Evolutionary conservation across 92 coral and sea anemone species (phyloP).

Genomic region (Epizoanthus ramosus): DNA sequence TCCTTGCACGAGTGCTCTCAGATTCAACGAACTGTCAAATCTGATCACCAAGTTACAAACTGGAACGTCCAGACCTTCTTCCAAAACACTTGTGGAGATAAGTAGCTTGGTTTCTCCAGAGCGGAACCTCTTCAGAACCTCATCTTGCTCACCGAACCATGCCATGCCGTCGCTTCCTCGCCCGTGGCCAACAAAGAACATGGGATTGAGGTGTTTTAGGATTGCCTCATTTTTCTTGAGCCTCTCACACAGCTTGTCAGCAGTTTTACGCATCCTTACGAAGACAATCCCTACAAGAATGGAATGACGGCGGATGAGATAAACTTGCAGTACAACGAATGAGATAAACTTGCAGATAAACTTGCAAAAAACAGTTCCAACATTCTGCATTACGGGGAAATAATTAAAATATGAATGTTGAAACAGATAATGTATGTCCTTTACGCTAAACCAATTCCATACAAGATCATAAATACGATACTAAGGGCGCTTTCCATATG

Average conservation of each 20-base stretch:
- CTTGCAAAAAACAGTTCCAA: background rate
- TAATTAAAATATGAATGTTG: too few species aligned
- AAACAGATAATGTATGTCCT: too few species aligned
- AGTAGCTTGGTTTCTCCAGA: conserved; percentile 88
- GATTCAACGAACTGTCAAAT: conserved; percentile 79
- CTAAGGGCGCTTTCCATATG: too few species aligned
- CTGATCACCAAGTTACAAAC: conserved; percentile 93
- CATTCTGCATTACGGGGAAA: background rate
- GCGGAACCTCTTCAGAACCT: conserved; percentile 79
- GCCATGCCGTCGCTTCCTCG: conserved; percentile 92
- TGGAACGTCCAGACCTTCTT: conserved; percentile 98
- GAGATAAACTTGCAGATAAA: background rate
- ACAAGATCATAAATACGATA: too few species aligned
- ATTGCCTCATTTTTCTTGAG: conserved; percentile 57
- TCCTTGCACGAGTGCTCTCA: conserved; percentile 90
- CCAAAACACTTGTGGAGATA: conserved; percentile 86
- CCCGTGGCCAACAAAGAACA: conserved; percentile 92
- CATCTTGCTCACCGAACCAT: conserved; percentile 94
- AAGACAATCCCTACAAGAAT: conserved; percentile 75
- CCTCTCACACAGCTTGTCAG: conserved; percentile 79
- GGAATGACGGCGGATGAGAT: conserved; percentile 15
- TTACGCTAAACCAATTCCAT: too few species aligned
- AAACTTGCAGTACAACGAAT: background rate
- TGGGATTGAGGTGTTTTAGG: conserved; percentile 68
- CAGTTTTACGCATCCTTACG: conserved; percentile 93